Evolutionary conservation across 2,797 vertebrate species (phyloP), one percentile per base, ranked within the genome.

Genomic region (Kryptolebias ocellatus): DNA sequence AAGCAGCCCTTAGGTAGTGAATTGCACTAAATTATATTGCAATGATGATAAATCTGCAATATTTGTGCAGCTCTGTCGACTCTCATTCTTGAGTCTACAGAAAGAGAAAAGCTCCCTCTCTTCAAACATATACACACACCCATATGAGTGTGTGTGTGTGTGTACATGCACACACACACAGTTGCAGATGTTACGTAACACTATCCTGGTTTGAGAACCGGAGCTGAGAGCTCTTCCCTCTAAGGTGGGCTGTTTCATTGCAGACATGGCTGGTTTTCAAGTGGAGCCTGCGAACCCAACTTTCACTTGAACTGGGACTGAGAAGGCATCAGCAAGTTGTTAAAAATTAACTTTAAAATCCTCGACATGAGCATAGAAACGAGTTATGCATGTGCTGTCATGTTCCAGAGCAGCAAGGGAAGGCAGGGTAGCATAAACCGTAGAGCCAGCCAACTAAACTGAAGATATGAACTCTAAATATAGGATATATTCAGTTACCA

Each of bases 401-500:
- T 52, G 24, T 52, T 27, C 12, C 27, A 49, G 44, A 9, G 1
- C 34, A 34, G 9, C 34, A 34, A 7, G 9, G 6, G 14, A 53
- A 24, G 20, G 20, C 14, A 29, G 39, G 55, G 7, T 24, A 58
- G 55, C 15, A 39, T 4, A 49, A 24, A 53, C 20, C 29, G 42
- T 15, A 60, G 56, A 18, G 39, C 39, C 31, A 34, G 31, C 31
- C 11, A 42, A 42, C 11, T 12, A 12, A 42, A 12, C 39, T 12
- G 10, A 42, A 42, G 39, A 12, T 34, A 53, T 4, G 28, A 53
- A 51, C 2, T 28, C 1, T 53, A 31, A 53, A 53, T 16, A 31
- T 8, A 44, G 17, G 45, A 64, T 39, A 10, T 58, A 73, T 11
- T n/a, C 37, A 31, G 11, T 94, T 93, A 99, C 98, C 98, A 77